Percentiles rank a stretch among this genome's conserved stretches.
Evolutionary conservation across 2,113 vertebrate genomes (phyloP).

Genomic region (Oreochromis niloticus): DNA sequence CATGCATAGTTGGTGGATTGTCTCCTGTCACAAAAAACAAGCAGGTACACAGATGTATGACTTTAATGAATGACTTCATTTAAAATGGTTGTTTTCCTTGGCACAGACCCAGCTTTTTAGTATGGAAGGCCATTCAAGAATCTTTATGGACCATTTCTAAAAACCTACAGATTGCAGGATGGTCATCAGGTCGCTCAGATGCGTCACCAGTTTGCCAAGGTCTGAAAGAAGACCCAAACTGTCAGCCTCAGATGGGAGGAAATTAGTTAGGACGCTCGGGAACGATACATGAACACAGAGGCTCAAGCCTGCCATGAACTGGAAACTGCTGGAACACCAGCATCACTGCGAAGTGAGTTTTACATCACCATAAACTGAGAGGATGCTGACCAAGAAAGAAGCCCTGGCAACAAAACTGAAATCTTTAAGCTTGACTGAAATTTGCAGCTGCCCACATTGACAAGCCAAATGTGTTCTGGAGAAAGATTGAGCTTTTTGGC

Average conservation of each 20-base stretch:
- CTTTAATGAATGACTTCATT: neutral
- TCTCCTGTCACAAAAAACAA: neutral
- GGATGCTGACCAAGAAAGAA: neutral
- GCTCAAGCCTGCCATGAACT: neutral
- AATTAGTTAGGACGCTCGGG: neutral
- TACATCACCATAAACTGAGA: neutral
- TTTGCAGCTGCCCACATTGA: neutral
- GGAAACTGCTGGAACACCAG: neutral
- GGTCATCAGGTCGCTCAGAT: neutral
- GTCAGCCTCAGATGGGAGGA: neutral
- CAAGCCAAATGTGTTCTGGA: neutral
- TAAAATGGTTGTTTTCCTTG: neutral
- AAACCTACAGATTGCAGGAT: neutral
- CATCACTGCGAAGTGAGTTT: neutral
- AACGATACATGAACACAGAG: neutral
- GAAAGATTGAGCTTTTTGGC: neutral
- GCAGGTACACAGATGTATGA: neutral
- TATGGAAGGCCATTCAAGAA: neutral
- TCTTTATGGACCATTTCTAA: neutral
- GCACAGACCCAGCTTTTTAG: neutral
- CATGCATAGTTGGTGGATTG: neutral
- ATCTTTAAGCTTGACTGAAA: neutral
- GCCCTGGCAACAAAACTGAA: neutral
- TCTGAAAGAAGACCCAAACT: neutral
- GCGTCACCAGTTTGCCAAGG: neutral